Evolutionary conservation across 2,113 vertebrate species (phyloP), one percentile per base, ranked within the genome.

Genomic region (Prochilodus magdalenae): DNA sequence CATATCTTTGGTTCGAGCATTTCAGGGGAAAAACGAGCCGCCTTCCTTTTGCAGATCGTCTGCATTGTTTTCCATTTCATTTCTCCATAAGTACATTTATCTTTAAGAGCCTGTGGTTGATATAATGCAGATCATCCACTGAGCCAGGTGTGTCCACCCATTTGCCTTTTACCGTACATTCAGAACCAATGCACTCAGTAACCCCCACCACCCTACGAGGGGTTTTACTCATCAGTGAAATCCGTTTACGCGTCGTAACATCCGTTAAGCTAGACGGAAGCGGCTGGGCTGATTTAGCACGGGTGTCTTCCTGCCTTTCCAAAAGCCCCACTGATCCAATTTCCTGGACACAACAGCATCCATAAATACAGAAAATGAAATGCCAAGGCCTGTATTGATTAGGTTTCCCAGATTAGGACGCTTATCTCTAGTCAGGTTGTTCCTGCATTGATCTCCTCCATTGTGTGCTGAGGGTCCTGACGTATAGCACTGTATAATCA

Each of bases 281-380:
- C 6, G 24, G 4, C 18, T 53, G 67, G 14, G 16, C 36, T 65
- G 62, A 81, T 69, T 18, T 62, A 82, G 73, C 30, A 55, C 65
- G 63, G 40, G 27, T 6, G 30, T 55, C 49, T 63, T 59, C 30
- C 47, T 49, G 71, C n/a, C n/a, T 78, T 55, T 78, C 33, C 55
- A 30, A 44, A 59, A 30, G 62, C 26, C 3, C 63, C 4, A n/a
- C 26, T 59, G 24, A 84, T 80, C 66, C 26, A 82, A 84, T 83
- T 87, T 84, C 85, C 83, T 70, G 73, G 14, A 44, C 29, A 73
- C 49, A 78, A 57, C 26, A 57, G 70, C 51, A 22, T 75, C 83
- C 67, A 83, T 83, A 47, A 73, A 69, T 79, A 79, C 33, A 27
- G 33, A 13, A 65, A 75, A 79, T 83, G 66, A 83, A 55, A 71